Evolutionary conservation across 2,113 vertebrate species (phyloP), one percentile per base, ranked within the genome.

Genomic region (Pavo muticus): DNA sequence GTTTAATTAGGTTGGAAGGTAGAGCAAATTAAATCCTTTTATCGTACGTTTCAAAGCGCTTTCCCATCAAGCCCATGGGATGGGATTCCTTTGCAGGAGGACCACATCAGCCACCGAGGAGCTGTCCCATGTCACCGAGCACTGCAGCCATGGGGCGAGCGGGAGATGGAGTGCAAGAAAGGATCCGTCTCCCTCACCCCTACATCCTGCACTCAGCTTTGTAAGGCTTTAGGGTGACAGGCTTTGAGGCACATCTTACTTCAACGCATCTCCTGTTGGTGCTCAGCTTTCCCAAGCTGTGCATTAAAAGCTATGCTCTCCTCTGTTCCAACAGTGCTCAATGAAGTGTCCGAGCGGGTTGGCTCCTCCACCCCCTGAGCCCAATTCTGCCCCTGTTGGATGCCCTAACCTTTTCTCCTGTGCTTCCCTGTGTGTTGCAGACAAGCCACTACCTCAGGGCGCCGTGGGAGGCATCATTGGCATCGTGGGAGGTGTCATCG

Each of bases 401-500:
- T 30, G 83, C 32, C 29, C 61, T 64, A 6, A 87, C 63, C 45
- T 42, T 52, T 30, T 83, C 52, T 56, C 42, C 40, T 44, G 20
- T 40, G n/a, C 75, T 72, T 75, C 37, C 65, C 47, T 74, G 79
- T 97, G 87, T 95, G 69, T 93, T 98, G 83, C 98, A 99, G 99
- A 99, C 95, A 99, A 99, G 90, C 98, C 99, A 0, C 91, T 98
- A 91, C 95, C 98, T 21, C 98, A 97, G 94, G 97, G 98, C n/a
- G 97, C 97, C 52, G 98, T 98, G 1, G 98, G 98, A 54, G 98
- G 98, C 21, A 88, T 98, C 50, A 97, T 98, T 16, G 98, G 98
- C 12, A 97, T 99, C 92, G 96, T 99, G 85, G 98, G 98, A 80
- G 98, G 98, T 5, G 96, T 98, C 5, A 93, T 98, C 11, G 98